Evolutionary conservation across 2,113 vertebrate genomes (phyloP).

Genomic region (Melanerpes formicivorus): DNA sequence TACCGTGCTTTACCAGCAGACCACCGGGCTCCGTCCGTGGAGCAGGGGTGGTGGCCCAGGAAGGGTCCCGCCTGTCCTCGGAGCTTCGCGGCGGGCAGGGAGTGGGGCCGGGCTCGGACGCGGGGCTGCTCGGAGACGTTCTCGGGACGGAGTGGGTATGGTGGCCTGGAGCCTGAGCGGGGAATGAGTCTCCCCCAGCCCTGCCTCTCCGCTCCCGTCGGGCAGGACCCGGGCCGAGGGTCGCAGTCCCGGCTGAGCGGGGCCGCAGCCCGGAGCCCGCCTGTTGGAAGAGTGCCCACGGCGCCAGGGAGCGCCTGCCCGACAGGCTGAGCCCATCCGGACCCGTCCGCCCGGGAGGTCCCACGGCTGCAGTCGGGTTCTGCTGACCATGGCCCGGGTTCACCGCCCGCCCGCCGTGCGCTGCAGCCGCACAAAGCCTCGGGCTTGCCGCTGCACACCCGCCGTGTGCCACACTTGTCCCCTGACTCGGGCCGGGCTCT

Average conservation of each 20-base stretch:
- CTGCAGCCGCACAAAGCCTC: neutral
- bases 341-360: neutral
- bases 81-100: neutral
- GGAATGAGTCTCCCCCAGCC: too few species aligned
- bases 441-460: neutral
- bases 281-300: neutral
- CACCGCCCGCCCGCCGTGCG: neutral
- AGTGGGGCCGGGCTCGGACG: neutral
- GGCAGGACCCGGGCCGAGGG: too few species aligned
- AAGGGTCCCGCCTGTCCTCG: too few species aligned
- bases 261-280: neutral
- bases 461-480: rapidly evolving
- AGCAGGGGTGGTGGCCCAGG: too few species aligned
- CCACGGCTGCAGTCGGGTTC: neutral
- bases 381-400: rapidly evolving
- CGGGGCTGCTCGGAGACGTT: neutral
- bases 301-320: neutral
- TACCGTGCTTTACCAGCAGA: neutral
- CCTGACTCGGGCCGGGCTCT: neutral
- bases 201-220: neutral
- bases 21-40: too few species aligned
- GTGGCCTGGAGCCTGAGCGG: neutral
- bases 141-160: neutral
- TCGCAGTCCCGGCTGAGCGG: neutral
- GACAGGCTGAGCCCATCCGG: neutral